phyloP scores from a whole-genome alignment of 2,888 invertebrate genomes.

The Cacoxenus indagator region DNA sequence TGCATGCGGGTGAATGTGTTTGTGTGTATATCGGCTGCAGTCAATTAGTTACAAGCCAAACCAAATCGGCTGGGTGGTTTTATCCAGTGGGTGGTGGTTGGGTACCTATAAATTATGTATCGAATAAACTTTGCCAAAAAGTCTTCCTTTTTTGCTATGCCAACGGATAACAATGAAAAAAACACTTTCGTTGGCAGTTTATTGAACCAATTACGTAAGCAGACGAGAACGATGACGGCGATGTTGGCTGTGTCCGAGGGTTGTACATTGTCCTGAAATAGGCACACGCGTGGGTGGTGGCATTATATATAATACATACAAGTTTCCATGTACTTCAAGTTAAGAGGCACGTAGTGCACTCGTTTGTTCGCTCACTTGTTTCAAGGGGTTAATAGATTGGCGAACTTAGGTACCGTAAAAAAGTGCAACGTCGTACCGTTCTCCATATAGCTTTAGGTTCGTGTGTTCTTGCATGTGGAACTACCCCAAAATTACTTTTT shows the following conservation, averaged over 20 bases:
- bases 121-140: constrained; percentile 23
- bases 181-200: constrained; percentile 44
- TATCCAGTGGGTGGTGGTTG: neutral
- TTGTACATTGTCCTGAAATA: constrained; percentile 9
- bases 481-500: constrained; percentile 48
- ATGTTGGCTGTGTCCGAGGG: neutral
- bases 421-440: constrained; percentile 4
- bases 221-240: neutral
- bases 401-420: neutral
- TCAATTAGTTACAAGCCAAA: neutral
- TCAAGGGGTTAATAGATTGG: neutral
- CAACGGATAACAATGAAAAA: constrained; percentile 52
- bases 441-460: neutral
- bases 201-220: constrained; percentile 61
- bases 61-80: neutral
- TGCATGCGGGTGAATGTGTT: neutral
- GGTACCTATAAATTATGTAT: neutral
- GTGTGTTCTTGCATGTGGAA: constrained; percentile 4
- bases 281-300: constrained; percentile 21
- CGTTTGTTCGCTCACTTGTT: neutral
- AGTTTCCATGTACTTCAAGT: neutral
- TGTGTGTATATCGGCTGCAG: neutral
- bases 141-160: constrained; percentile 41
- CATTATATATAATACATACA: constrained; percentile 31
- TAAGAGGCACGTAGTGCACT: neutral